Evolutionary conservation across 2,888 invertebrate species (phyloP).

Genomic region (Hirtodrosophila trivittata): DNA sequence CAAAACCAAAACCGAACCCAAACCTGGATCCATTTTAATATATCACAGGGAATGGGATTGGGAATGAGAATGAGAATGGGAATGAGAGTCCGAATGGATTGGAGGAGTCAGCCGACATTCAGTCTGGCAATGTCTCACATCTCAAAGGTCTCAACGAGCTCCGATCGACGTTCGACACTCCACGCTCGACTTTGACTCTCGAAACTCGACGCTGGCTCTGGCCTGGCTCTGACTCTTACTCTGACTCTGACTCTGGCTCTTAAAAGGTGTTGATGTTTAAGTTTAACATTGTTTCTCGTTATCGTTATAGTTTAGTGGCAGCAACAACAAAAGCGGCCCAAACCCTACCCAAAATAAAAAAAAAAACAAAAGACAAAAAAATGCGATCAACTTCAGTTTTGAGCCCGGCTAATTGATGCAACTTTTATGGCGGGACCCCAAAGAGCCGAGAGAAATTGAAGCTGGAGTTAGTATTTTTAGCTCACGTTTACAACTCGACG

Average conservation of each 20-base stretch:
- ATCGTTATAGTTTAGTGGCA: slow-evolving; percentile 81
- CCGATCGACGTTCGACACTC: not conserved
- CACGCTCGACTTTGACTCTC: slow-evolving; percentile 9
- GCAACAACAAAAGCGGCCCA: slow-evolving; percentile 68
- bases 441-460: slow-evolving; percentile 25
- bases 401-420: slow-evolving; percentile 75
- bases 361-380: slow-evolving; percentile 22
- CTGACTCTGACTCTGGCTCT: slow-evolving; percentile 49
- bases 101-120: slow-evolving; percentile 39
- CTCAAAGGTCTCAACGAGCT: not conserved
- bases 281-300: slow-evolving; percentile 82
- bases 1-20: slow-evolving; percentile 15
- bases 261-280: slow-evolving; percentile 83
- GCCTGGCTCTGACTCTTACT: slow-evolving; percentile 4
- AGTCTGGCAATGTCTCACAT: slow-evolving; percentile 41
- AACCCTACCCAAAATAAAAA: slow-evolving; percentile 23
- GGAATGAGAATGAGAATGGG: slow-evolving; percentile 36
- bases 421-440: slow-evolving; percentile 58
- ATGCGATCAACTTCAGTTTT: slow-evolving; percentile 35
- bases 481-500: slow-evolving; percentile 70
- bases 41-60: slow-evolving; percentile 62
- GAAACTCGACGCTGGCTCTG: slow-evolving; percentile 6
- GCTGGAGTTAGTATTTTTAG: slow-evolving; percentile 66
- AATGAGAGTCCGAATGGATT: not conserved
- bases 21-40: slow-evolving; percentile 75